Base-by-base conservation (phyloP, 2,888 invertebrate species). In the Tortrix viridana region DNA sequence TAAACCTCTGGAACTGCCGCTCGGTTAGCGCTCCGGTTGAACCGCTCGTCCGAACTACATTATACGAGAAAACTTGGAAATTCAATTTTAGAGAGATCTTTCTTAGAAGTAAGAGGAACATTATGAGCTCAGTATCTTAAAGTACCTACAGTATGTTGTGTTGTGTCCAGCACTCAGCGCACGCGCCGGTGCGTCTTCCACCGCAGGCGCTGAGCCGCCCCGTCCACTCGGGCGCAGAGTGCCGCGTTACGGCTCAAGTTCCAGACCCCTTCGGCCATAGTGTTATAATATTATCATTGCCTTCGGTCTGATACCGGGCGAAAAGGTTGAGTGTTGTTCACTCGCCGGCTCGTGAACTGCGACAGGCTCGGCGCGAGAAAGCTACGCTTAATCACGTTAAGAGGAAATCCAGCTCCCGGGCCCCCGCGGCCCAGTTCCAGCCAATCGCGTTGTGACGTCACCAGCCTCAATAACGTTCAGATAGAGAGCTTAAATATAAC, bases 331-430 rank as follows among this genome's bases (percentile, higher is more conserved):
- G 22, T 32, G 32, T 6, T 49, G 22, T 49, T 61, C 44, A 44
- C 41, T 32, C 5, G 26, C 19, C 47, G 7, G 32, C 22, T 44
- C 7, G 38, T 20, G 44, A 1, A 12, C 50, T 38, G 47, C 32
- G 16, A 16, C 12, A 50, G 60, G 53, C 22, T 44, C 26, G 47
- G 19, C 37, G 18, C 19, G 60, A 47, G 47, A 53, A 53, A 53
- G 46, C 46, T 47, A 22, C 52, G 19, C 23, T 53, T 60, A 60
- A 60, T 47, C 60, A 44, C 53, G 38, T 47, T 60, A 47, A 37
- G 43, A 22, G 38, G 52, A 38, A 20, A 38, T 41, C 26, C 14
- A 23, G 19, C 53, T 41, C 23, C 20, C 12, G n/a, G 47, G 26
- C 18, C 23, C 6, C 5, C 0, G 12, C 12, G 26, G 9, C 26